Evolutionary conservation across 1,140 invertebrate genomes (phyloP), one percentile per base, ranked within the genome.

Genomic region (Drosophila sproati): DNA sequence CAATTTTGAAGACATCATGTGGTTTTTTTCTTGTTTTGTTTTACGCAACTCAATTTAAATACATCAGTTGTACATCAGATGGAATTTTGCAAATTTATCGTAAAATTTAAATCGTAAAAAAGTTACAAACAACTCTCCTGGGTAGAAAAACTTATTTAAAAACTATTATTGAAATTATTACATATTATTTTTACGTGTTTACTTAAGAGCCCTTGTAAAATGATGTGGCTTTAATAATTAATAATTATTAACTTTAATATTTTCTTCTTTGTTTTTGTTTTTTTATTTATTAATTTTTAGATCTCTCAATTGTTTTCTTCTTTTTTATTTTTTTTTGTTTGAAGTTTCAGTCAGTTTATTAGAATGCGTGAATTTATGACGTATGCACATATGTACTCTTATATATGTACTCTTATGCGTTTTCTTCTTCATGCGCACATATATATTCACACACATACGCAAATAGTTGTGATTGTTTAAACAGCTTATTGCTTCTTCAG

Each of bases 1-100:
- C 81, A 88, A 89, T 81, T 90, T 85, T 89, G 85, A 89, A 89
- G 86, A 89, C 85, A 89, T 81, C 86, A 89, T 78, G 86, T 89
- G 86, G 80, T 89, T 89, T 62, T 61, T 39, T 34, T 39, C 55
- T 12, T 62, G 31, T 43, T 29, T 34, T 48, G 12, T 31, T 45
- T 41, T 74, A 71, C 59, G 73, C 80, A 80, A 83, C 72, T 72
- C 80, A 80, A 67, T 67, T 78, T 68, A 88, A 20, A 20, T 20
- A 20, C 20, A 20, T 20, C 29, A 66, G 29, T 66, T 59, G 56
- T 83, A 76, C 62, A 78, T 88, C 88, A 87, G 72, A 73, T 88
- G 74, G 78, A 57, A 20, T 20, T 68, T 78, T 80, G 85, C 85
- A 85, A 88, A 88, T 88, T 20, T 80, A 80, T 70, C 72, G 55